Base-by-base conservation (phyloP, 1,140 invertebrate species). In the Achatina immaculata region DNA sequence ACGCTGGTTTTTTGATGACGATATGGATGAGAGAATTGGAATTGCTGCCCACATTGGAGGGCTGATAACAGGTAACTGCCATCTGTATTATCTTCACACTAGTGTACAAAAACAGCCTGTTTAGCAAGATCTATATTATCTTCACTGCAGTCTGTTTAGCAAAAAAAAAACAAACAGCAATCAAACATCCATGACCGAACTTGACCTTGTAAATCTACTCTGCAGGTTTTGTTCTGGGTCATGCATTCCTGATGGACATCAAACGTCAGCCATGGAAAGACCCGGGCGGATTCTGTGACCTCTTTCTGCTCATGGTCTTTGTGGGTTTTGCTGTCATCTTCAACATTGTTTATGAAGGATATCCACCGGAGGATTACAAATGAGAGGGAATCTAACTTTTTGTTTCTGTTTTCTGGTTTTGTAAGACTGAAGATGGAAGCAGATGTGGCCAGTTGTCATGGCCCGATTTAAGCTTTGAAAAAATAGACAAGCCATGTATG, bases 271-370 rank as follows among this genome's bases (percentile, higher is more conserved):
- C 82, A 31, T 81, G 74, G 78, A 66, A 77, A 68, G 21, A 73
- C 4, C 38, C 42, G 6, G n/a, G 28, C n/a, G 74, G 78, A 2
- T 78, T 55, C 55, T 0, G 81, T 0, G 31, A 51, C 28, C 36
- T 80, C 24, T 83, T 83, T 62, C 69, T 51, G 24, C 42, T 78
- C 40, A 16, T 83, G 45, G 71, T 75, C 31, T 78, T 83, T 31
- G 31, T 83, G 42, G 65, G 78, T 0, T 36, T 34, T n/a, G 38
- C 48, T 72, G 55, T 80, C 51, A 62, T 83, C 55, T 83, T 83
- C 75, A 83, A 83, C 68, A 80, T 83, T 34, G 40, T 78, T n/a
- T 83, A 65, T 55, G 31, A 73, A 24, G 78, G 66, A 21, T 83
- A 83, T 43, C 82, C 82, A 4, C 48, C 48, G 0, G 48, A 73